Conservation (phyloP, 1,140 invertebrate species). For the Bombus balteatus region DNA sequence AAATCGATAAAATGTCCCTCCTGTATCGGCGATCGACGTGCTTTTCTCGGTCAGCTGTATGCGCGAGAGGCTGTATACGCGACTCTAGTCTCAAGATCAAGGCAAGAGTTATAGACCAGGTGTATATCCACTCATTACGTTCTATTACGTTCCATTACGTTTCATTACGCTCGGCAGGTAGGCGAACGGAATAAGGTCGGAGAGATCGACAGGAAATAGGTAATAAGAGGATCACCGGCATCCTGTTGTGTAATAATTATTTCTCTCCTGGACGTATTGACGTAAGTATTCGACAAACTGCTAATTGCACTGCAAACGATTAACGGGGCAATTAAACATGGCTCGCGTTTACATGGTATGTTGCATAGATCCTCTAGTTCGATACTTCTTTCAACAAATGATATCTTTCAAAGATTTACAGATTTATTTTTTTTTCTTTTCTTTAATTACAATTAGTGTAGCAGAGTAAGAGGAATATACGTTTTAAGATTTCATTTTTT, state of each 20-base stretch:
- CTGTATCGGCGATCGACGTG: slow-evolving; percentile 34
- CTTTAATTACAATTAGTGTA: neutral
- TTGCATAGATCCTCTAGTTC: neutral
- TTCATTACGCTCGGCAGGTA: slow-evolving; percentile 61
- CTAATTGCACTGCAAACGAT: slow-evolving; percentile 44
- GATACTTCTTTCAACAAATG: neutral
- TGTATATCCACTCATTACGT: slow-evolving; percentile 60
- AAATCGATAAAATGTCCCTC: slow-evolving; percentile 17
- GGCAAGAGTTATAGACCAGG: slow-evolving; percentile 56
- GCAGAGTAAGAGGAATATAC: neutral
- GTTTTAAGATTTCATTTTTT: too few species aligned
- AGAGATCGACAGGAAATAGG: slow-evolving; percentile 62
- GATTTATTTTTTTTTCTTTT: neutral
- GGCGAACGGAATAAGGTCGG: slow-evolving; percentile 38
- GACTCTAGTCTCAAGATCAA: slow-evolving; percentile 43
- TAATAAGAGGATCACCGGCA: slow-evolving; percentile 58
- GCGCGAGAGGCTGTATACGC: neutral
- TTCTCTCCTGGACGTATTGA: slow-evolving; percentile 13
- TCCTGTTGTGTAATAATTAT: slow-evolving; percentile 58
- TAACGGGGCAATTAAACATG: slow-evolving; percentile 34
- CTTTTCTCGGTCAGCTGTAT: slow-evolving; percentile 29
- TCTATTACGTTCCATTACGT: slow-evolving; percentile 65
- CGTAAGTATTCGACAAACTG: slow-evolving; percentile 30
- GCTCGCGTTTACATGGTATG: neutral
- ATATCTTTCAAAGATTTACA: neutral